Evolutionary conservation across 2,888 invertebrate genomes (phyloP).

Genomic region (Meliscaeva auricollis): DNA sequence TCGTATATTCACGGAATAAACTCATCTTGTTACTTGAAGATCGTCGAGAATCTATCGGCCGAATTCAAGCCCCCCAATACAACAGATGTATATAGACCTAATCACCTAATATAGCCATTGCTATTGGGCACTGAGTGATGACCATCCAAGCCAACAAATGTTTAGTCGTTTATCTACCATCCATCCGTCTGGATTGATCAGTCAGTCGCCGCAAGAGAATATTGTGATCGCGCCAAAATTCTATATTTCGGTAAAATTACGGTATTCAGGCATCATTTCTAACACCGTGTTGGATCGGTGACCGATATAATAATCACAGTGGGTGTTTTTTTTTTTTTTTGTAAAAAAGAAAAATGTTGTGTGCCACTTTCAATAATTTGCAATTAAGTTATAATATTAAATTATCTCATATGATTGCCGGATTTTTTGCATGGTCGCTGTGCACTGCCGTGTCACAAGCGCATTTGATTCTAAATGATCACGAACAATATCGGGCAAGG

Average conservation of each 20-base stretch:
- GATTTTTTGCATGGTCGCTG: constrained; percentile 46
- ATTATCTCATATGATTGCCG: constrained; percentile 40
- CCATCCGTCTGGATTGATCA: constrained; percentile 48
- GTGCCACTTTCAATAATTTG: constrained; percentile 62
- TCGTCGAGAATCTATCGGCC: constrained; percentile 41
- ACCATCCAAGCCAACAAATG: constrained; percentile 47
- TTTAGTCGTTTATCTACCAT: constrained; percentile 60
- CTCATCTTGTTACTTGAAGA: constrained; percentile 19
- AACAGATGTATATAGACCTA: not conserved
- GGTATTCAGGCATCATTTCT: not conserved
- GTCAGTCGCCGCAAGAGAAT: too few species aligned
- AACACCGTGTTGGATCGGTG: constrained; percentile 55
- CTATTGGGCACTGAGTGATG: constrained; percentile 47
- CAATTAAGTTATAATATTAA: constrained; percentile 48
- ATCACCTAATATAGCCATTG: too few species aligned
- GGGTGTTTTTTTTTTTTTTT: not conserved
- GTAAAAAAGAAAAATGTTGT: constrained; percentile 31
- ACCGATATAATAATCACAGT: constrained; percentile 55
- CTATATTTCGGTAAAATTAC: not conserved
- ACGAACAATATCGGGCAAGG: constrained; percentile 65
- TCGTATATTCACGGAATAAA: constrained; percentile 38
- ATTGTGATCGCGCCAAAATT: not conserved
- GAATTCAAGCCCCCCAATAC: constrained; percentile 27
- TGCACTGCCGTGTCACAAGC: constrained; percentile 58
- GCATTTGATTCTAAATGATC: constrained; percentile 58